Percentiles rank a stretch among this genome's conserved stretches.
Evolutionary conservation across 2,113 vertebrate genomes (phyloP).

Genomic region (Suricata suricatta): DNA sequence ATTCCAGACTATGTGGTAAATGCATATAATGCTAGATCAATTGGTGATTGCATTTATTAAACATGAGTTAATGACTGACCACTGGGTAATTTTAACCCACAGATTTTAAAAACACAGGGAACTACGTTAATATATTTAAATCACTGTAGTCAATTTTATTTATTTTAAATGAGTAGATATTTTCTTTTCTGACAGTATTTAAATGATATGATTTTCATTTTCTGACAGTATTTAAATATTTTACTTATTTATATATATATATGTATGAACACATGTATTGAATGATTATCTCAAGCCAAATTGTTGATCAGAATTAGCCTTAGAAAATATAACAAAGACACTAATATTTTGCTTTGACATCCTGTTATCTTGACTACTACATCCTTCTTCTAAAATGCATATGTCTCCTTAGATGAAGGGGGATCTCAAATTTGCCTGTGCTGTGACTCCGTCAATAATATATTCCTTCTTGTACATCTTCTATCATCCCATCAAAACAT

Average conservation of each 20-base stretch:
- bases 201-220: slow-evolving; percentile 2
- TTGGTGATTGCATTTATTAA: background rate
- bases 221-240: background rate
- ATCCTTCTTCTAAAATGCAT: background rate
- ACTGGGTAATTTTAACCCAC: background rate
- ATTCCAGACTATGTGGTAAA: background rate
- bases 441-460: background rate
- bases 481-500: background rate
- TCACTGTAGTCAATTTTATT: background rate
- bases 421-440: background rate
- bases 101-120: background rate
- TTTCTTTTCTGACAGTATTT: background rate
- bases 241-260: background rate
- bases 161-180: background rate
- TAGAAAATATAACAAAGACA: background rate
- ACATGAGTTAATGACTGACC: background rate
- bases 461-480: background rate
- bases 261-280: background rate
- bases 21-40: background rate
- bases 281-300: background rate
- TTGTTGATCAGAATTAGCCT: background rate
- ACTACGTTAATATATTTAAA: background rate
- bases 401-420: background rate
- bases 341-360: background rate
- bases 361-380: background rate